phyloP scores from a whole-genome alignment of 2,113 vertebrate species.

The Hypomesus transpacificus region DNA sequence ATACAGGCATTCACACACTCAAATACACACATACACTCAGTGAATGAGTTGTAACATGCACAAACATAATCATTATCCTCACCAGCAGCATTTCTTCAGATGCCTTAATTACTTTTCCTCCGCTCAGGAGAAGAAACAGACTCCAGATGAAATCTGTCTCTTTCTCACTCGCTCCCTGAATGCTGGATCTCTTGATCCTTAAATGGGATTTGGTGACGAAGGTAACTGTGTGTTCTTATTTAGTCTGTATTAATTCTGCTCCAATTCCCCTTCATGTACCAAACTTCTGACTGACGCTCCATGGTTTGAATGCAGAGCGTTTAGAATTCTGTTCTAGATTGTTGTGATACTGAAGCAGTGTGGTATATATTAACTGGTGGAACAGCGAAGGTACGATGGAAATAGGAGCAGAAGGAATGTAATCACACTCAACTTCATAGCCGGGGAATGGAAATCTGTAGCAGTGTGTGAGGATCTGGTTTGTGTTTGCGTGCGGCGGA shows the following conservation, averaged over 20 bases:
- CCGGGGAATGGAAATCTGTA: too few species aligned
- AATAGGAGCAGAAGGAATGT: too few species aligned
- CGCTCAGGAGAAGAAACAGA: slow-evolving; percentile 29
- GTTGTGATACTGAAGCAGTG: too few species aligned
- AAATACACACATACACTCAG: slow-evolving; percentile 7
- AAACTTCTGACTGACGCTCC: too few species aligned
- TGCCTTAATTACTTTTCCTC: slow-evolving; percentile 49
- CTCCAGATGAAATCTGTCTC: slow-evolving; percentile 18
- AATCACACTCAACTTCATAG: too few species aligned
- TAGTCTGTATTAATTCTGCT: background rate
- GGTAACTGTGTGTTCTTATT: slow-evolving; percentile 6
- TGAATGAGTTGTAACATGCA: too few species aligned
- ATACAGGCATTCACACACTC: slow-evolving; percentile 5
- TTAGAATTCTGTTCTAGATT: too few species aligned
- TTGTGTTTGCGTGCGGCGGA: background rate
- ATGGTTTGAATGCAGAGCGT: too few species aligned
- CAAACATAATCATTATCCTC: too few species aligned
- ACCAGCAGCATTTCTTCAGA: slow-evolving; percentile 25
- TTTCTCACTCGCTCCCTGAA: background rate
- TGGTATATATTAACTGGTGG: too few species aligned
- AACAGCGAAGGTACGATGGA: too few species aligned
- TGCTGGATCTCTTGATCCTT: background rate
- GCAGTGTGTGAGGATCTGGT: too few species aligned
- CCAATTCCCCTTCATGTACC: background rate
- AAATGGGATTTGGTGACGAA: background rate